A percentile compares a stretch with the other conserved stretches of the same genome.
These are phyloP conservation scores for Drosophila longiperda DNA, from an alignment of 2,888 invertebrate genomes.

Conservation along the genomic window DNA sequence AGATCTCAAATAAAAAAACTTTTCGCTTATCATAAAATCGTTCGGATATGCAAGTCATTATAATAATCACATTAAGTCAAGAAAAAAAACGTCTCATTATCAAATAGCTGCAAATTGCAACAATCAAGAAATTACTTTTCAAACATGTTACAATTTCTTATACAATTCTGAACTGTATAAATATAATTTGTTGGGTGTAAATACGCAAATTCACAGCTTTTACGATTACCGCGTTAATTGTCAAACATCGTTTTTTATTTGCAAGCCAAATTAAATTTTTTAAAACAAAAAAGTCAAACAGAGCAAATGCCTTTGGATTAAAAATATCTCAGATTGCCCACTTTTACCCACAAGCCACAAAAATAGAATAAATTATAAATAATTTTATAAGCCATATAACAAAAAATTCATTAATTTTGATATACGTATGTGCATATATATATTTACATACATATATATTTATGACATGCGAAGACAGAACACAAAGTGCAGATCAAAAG, in stretches of 20 bases:
- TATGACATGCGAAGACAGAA: not conserved
- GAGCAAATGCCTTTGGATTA: not conserved
- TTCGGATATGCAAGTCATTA: too few relatives aligned
- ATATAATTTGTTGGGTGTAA: not conserved
- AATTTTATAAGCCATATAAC: not conserved
- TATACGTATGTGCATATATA: not conserved
- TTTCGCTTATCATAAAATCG: not conserved
- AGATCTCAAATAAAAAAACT: not conserved
- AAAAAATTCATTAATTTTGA: not conserved
- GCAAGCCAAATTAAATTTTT: not conserved
- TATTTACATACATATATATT: not conserved
- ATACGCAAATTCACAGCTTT: not conserved
- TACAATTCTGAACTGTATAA: not conserved
- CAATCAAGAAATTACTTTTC: not conserved
- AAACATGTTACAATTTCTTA: not conserved
- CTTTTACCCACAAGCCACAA: slow-evolving; percentile 34
- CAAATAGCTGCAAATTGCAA: not conserved
- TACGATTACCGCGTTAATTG: not conserved
- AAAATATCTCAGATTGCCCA: not conserved
- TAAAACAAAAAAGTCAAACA: not conserved
- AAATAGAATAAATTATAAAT: slow-evolving; percentile 14
- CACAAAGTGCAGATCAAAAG: slow-evolving; percentile 41
- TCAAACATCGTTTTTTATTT: not conserved
- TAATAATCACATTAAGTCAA: not conserved
- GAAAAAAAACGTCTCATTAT: not conserved